Evolutionary conservation across 37 sponge, comb jelly and placozoan genomes (phyloP).

Genomic region (Ephydatia muelleri): DNA sequence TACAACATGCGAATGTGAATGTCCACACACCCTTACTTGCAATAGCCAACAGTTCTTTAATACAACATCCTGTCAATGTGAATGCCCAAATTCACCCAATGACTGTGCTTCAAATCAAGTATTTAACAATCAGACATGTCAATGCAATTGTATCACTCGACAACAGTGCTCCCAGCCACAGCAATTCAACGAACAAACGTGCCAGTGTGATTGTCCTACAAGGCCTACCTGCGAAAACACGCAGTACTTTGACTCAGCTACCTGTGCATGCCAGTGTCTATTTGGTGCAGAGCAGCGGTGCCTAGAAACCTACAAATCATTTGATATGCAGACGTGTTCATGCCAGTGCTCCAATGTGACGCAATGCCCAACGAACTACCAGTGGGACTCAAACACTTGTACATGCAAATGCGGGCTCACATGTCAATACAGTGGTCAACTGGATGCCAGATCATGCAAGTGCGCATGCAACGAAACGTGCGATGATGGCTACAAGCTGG

Average conservation of each 20-base stretch:
- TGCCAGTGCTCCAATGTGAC: conserved; percentile 23
- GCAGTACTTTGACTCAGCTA: not conserved
- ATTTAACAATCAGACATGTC: conserved; percentile 19
- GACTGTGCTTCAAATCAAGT: conserved; percentile 11
- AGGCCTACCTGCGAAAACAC: not conserved
- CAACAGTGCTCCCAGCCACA: not conserved
- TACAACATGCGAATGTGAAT: conserved; percentile 24
- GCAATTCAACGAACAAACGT: conserved; percentile 21
- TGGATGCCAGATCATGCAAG: conserved; percentile 43
- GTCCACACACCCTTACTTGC: conserved; percentile 5
- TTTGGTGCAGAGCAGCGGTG: not conserved
- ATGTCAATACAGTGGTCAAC: not conserved
- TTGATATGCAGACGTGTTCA: conserved; percentile 10
- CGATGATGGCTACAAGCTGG: conserved; percentile 17
- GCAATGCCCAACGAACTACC: not conserved
- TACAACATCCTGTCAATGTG: conserved; percentile 31
- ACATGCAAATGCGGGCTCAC: not conserved
- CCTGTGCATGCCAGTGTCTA: conserved; percentile 25
- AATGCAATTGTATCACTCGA: conserved; percentile 14
- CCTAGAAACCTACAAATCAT: not conserved
- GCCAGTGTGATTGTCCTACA: conserved; percentile 33
- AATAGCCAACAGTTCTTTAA: conserved; percentile 7
- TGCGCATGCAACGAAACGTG: conserved; percentile 52
- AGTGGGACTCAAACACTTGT: conserved; percentile 20
- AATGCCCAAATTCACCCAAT: conserved; percentile 15